phyloP scores from a whole-genome alignment of 2,888 invertebrate genomes.

The Noctua comes region DNA sequence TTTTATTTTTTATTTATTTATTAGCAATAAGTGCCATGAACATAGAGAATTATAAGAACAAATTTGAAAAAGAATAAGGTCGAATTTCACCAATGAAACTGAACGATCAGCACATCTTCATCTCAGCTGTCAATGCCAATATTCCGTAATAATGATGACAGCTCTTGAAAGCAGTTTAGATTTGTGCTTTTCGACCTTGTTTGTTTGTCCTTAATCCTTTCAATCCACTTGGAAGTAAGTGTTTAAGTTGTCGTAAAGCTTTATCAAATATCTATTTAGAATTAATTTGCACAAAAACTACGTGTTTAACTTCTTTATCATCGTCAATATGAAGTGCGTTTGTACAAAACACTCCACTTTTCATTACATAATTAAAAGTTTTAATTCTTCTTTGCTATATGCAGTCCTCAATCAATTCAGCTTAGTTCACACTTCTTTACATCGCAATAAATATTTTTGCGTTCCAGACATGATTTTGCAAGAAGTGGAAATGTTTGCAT shows the following conservation, averaged over 20 bases:
- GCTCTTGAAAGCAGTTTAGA: background rate
- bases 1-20: too few species aligned
- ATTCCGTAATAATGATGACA: background rate
- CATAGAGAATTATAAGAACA: background rate
- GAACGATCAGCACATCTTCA: background rate
- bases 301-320: background rate
- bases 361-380: background rate
- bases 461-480: conserved; percentile 25
- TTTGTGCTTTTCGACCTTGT: background rate
- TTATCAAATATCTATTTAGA: background rate
- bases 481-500: conserved; percentile 49
- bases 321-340: background rate
- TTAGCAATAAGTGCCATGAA: too few species aligned
- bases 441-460: background rate
- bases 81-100: background rate
- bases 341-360: background rate
- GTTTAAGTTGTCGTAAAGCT: background rate
- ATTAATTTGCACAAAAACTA: background rate
- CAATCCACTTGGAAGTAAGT: background rate
- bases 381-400: background rate
- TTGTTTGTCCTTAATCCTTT: background rate
- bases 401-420: conserved; percentile 21
- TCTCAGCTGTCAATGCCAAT: background rate
- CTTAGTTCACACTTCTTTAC: background rate
- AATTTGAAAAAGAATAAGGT: background rate